Conservation (phyloP, 2,113 vertebrate species). For the Apistogramma diplotaenia region DNA sequence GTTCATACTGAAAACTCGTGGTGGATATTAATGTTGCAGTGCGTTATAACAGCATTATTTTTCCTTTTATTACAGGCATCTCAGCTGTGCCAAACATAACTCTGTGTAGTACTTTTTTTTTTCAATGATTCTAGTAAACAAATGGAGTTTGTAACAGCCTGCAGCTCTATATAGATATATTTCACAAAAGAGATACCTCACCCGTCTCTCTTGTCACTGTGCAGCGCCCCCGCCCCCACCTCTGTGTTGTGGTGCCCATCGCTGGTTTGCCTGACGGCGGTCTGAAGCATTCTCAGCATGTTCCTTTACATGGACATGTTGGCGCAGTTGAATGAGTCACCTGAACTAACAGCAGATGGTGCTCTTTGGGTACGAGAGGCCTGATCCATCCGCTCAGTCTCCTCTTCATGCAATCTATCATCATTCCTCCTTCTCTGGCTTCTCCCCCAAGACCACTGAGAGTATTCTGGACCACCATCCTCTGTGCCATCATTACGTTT, state of each 20-base stretch:
- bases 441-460: slow-evolving; percentile 60
- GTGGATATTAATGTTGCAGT: slow-evolving; percentile 24
- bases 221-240: background rate
- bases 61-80: slow-evolving; percentile 17
- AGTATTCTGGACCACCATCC: slow-evolving; percentile 69
- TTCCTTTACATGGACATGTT: slow-evolving; percentile 59
- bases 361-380: slow-evolving; percentile 77
- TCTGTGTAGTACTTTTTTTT: background rate
- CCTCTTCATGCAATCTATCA: slow-evolving; percentile 74
- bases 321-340: slow-evolving; percentile 66
- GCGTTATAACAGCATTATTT: slow-evolving; percentile 24
- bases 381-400: slow-evolving; percentile 49
- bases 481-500: slow-evolving; percentile 74
- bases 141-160: background rate
- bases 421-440: slow-evolving; percentile 67
- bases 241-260: slow-evolving; percentile 45
- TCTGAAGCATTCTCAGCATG: slow-evolving; percentile 59
- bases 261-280: slow-evolving; percentile 42
- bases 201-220: slow-evolving; percentile 28
- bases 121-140: slow-evolving; percentile 1
- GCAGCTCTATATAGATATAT: background rate
- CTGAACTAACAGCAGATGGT: slow-evolving; percentile 81
- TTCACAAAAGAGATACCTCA: slow-evolving; percentile 20
- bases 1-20: slow-evolving; percentile 29
- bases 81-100: background rate